Evolutionary conservation across 2,797 vertebrate genomes (phyloP), one percentile per base, ranked within the genome.

Genomic region (Danio tinwini): DNA sequence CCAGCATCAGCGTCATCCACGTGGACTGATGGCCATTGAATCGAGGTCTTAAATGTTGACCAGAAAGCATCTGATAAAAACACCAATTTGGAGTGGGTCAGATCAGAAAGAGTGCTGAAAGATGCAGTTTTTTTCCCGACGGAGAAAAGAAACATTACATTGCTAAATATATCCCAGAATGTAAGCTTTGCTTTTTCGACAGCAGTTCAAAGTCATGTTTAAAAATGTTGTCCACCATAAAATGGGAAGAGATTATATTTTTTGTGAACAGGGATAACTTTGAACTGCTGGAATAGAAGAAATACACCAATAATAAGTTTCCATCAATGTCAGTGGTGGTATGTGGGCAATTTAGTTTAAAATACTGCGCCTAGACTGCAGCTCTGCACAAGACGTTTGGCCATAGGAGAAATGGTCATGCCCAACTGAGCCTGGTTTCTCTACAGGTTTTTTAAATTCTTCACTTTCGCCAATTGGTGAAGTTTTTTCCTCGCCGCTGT

Each of bases 201-300:
- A 12, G 29, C 29, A 29, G 1, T 1, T 29, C 29, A 29, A 3
- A 29, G 29, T 29, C 29, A 29, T 29, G 29, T 29, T 29, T 29
- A 1, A 29, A 29, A 29, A 29, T 29, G 3, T 29, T 29, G 29
- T 29, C 29, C 29, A 29, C 1, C 29, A 29, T 3, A 29, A 29
- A 29, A 29, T 29, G 29, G 29, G 29, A 42, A 5, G 2, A 44
- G 5, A 5, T 42, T 17, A 17, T 11, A 40, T 65, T 42, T 65
- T 4, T 65, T 42, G 63, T 65, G n/a, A 65, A 65, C 11, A 44
- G 44, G 14, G 17, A 65, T 44, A 44, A 65, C 40, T 65, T 65
- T 65, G 63, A 65, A 17, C n/a, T 65, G 0, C 2, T 19, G 3
- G 63, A 65, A 45, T 65, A 40, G 40, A 65, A 65, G 44, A 44